Percentiles rank a stretch among this genome's conserved stretches.
phyloP scores from a whole-genome alignment of 2,797 vertebrate species.

The Anguilla marmorata region DNA sequence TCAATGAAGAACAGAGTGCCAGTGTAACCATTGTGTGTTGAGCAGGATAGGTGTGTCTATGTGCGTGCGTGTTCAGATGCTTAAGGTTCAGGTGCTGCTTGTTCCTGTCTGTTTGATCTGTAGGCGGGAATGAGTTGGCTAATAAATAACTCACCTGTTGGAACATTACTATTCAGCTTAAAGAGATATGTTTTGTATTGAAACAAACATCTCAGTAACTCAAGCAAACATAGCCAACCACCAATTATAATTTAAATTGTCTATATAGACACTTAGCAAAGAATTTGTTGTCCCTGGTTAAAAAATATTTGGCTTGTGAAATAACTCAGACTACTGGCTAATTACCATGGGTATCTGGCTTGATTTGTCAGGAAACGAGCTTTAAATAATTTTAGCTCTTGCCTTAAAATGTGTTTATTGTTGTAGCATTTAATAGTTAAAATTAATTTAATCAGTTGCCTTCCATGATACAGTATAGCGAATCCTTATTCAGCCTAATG shows the following conservation, averaged over 20 bases:
- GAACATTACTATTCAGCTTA: neutral
- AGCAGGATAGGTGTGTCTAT: neutral
- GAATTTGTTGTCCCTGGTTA: neutral
- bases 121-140: neutral
- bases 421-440: no score
- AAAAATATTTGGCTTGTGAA: no score
- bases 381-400: neutral
- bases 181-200: neutral
- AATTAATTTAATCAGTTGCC: no score
- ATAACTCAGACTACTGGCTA: no score
- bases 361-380: neutral
- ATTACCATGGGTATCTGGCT: neutral
- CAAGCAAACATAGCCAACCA: neutral
- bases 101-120: neutral
- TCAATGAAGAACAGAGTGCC: neutral
- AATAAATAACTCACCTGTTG: neutral
- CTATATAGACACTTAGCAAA: neutral
- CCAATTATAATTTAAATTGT: neutral
- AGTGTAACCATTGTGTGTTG: neutral
- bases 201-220: neutral
- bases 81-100: neutral
- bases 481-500: no score
- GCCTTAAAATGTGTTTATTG: no score
- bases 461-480: no score
- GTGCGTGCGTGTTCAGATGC: neutral